Percentiles rank a stretch among this genome's conserved stretches.
These are phyloP conservation scores for Solea solea DNA, from an alignment of 2,113 vertebrate species.

Conservation along the genomic window DNA sequence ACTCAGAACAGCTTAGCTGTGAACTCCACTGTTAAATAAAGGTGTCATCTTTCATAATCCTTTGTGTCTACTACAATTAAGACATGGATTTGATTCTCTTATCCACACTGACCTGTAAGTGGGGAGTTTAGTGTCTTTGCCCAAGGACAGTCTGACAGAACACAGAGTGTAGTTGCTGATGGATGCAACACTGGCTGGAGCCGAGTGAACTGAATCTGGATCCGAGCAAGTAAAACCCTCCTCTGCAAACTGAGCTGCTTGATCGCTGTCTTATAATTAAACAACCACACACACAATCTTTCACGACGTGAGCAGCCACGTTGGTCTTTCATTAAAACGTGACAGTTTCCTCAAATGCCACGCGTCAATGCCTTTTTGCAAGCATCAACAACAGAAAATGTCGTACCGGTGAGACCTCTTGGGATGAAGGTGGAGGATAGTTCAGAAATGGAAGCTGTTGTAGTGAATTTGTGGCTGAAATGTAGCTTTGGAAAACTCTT, in stretches of 20 bases:
- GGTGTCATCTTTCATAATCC: slow-evolving; percentile 14
- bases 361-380: too few species aligned
- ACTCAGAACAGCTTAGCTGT: background rate
- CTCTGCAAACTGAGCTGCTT: slow-evolving; percentile 1
- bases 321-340: too few species aligned
- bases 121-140: background rate
- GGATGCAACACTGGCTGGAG: background rate
- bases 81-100: background rate
- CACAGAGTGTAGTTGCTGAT: background rate
- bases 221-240: too few species aligned
- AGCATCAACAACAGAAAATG: too few species aligned
- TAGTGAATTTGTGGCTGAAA: too few species aligned
- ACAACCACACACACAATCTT: background rate
- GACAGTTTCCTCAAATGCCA: too few species aligned
- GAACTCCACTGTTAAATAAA: slow-evolving; percentile 16
- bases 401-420: too few species aligned
- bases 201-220: background rate
- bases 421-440: too few species aligned
- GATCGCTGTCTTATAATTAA: slow-evolving; percentile 7
- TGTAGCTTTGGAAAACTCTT: too few species aligned
- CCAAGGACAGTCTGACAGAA: slow-evolving; percentile 18
- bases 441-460: too few species aligned
- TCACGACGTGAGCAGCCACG: too few species aligned
- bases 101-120: slow-evolving; percentile 5
- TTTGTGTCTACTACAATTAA: slow-evolving; percentile 12